Conservation (phyloP, 2,888 invertebrate genomes). For the Agonopterix alstromeriana region DNA sequence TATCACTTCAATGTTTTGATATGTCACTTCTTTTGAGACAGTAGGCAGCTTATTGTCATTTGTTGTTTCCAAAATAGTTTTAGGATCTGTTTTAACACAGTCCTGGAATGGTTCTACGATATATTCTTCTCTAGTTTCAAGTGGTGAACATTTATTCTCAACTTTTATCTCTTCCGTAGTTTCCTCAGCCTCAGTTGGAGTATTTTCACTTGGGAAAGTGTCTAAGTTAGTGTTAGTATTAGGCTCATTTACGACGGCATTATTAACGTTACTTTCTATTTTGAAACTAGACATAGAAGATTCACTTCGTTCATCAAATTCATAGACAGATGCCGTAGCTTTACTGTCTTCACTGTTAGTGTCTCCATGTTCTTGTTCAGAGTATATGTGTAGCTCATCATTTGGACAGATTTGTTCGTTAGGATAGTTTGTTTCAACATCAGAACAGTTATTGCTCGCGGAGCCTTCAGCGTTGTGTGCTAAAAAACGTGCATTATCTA, state of each 20-base stretch:
- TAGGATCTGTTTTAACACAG: conserved; percentile 19
- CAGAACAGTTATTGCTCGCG: conserved; percentile 41
- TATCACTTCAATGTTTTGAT: conserved; percentile 35
- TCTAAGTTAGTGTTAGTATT: conserved; percentile 19
- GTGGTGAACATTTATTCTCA: conserved; percentile 16
- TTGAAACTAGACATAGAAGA: conserved; percentile 55
- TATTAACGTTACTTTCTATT: conserved; percentile 53
- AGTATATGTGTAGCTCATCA: conserved; percentile 40
- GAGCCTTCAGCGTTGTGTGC: conserved; percentile 24
- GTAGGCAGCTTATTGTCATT: conserved; percentile 9
- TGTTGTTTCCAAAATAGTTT: conserved; percentile 16
- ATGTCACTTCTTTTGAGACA: conserved; percentile 16
- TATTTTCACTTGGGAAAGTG: conserved; percentile 17
- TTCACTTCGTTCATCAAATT: conserved; percentile 63
- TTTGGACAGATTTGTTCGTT: conserved; percentile 45
- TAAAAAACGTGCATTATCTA: conserved; percentile 35
- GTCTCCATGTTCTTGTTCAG: conserved; percentile 37
- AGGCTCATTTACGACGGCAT: conserved; percentile 31
- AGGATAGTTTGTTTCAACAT: conserved; percentile 42
- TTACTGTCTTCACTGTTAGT: conserved; percentile 63
- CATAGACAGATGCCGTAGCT: conserved; percentile 52
- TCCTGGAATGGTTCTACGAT: conserved; percentile 24
- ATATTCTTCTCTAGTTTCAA: conserved; percentile 40
- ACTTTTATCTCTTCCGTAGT: conserved; percentile 21
- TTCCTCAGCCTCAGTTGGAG: conserved; percentile 18